A percentile compares a stretch with the other conserved stretches of the same genome.
Conservation (phyloP, 1,140 invertebrate species). For the Bathynomus jamesi region DNA sequence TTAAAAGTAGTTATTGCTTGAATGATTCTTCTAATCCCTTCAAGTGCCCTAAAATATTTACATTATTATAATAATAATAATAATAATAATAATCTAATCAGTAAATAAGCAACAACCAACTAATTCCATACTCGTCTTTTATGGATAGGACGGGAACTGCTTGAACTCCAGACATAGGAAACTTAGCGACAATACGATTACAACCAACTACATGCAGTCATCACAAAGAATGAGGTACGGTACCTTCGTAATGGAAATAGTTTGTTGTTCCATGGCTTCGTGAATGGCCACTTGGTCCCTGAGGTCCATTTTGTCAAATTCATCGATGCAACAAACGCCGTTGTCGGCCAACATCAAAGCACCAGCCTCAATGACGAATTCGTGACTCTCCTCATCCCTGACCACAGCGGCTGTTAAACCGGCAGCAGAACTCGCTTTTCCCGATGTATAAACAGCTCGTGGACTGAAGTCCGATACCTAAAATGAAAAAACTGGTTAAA, state of each 20-base stretch:
- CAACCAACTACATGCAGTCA: not conserved
- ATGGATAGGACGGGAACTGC: too few species aligned
- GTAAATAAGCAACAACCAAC: too few species aligned
- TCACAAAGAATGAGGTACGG: slow-evolving; percentile 7
- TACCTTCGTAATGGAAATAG: slow-evolving; percentile 90
- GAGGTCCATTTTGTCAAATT: slow-evolving; percentile 99
- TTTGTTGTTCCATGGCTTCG: slow-evolving; percentile 99
- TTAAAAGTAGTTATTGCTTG: not conserved
- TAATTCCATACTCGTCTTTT: too few species aligned
- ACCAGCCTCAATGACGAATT: slow-evolving; percentile 99
- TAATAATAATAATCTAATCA: too few species aligned
- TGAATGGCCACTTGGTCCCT: slow-evolving; percentile 98
- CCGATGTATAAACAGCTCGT: slow-evolving; percentile 94
- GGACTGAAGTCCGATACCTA: slow-evolving; percentile 89
- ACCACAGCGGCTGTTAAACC: slow-evolving; percentile 97
- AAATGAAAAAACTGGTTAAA: too few species aligned
- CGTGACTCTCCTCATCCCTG: slow-evolving; percentile 91
- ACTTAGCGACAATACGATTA: not conserved
- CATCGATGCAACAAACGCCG: slow-evolving; percentile 98
- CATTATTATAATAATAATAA: too few species aligned
- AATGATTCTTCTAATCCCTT: too few species aligned
- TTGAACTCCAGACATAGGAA: too few species aligned
- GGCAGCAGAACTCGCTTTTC: slow-evolving; percentile 94
- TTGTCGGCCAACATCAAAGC: slow-evolving; percentile 98
- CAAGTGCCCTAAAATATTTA: too few species aligned